These are phyloP conservation scores for Aldrovandia affinis DNA, from an alignment of 2,797 vertebrate species.

Conservation along the genomic window DNA sequence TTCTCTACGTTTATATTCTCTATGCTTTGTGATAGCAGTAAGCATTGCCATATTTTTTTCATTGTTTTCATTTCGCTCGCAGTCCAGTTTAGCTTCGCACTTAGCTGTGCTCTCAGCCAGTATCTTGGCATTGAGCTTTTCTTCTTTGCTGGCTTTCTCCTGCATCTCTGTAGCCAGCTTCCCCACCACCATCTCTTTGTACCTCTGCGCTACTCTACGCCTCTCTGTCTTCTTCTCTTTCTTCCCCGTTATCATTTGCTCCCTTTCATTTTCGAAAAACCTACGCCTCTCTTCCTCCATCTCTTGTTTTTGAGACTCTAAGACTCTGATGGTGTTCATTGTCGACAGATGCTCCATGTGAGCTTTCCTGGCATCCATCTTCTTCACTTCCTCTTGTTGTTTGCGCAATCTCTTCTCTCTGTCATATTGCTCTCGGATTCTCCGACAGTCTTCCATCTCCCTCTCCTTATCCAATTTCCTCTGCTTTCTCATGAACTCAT, in stretches of 20 bases:
- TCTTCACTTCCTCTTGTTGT: conserved; percentile 60
- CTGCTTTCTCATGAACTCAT: conserved; percentile 56
- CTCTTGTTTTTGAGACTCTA: conserved; percentile 68
- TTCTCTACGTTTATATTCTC: conserved; percentile 61
- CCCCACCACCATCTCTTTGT: conserved; percentile 59
- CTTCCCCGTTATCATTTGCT: conserved; percentile 59
- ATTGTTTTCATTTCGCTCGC: conserved; percentile 59
- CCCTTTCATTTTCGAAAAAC: conserved; percentile 69
- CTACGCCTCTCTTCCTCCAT: conserved; percentile 69
- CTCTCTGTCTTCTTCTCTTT: conserved; percentile 71
- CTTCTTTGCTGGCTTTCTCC: conserved; percentile 59
- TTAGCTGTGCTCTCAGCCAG: conserved; percentile 43
- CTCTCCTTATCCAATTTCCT: conserved; percentile 59
- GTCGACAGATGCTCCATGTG: conserved; percentile 63
- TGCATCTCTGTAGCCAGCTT: conserved; percentile 56
- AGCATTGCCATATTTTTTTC: conserved; percentile 68
- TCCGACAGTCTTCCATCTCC: conserved; percentile 66
- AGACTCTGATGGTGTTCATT: conserved; percentile 67
- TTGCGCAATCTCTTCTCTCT: conserved; percentile 59
- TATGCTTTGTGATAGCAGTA: conserved; percentile 67
- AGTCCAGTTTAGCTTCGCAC: conserved; percentile 63
- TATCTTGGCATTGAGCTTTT: conserved; percentile 61
- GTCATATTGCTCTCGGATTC: conserved; percentile 53
- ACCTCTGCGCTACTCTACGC: conserved; percentile 60
- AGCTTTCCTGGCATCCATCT: conserved; percentile 53